phyloP scores from a whole-genome alignment of 2,113 vertebrate genomes.

The Orycteropus afer region DNA sequence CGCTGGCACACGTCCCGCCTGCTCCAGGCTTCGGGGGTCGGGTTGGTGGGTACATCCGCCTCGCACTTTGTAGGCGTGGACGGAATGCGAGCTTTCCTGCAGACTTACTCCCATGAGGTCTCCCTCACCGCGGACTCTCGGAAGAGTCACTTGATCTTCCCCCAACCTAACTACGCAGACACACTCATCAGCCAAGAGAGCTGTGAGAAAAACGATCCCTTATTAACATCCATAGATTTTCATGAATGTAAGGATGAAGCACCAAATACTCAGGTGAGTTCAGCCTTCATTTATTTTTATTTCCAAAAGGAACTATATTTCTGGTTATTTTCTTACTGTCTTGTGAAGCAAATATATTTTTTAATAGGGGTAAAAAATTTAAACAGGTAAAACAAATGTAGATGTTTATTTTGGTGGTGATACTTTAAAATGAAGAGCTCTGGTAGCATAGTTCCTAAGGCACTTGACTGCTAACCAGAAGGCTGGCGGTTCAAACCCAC shows the following conservation, averaged over 20 bases:
- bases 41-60: not conserved
- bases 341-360: conserved; percentile 12
- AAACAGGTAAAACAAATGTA: not conserved
- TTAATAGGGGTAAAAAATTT: not conserved
- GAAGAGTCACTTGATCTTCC: not conserved
- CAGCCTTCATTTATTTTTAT: not conserved
- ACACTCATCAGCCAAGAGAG: not conserved
- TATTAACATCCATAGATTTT: conserved; percentile 69
- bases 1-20: conserved; percentile 46
- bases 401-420: not conserved
- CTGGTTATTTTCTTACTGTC: not conserved
- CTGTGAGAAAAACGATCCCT: conserved; percentile 63
- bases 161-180: not conserved
- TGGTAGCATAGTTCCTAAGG: too few relatives aligned
- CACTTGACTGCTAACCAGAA: too few relatives aligned
- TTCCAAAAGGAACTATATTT: not conserved
- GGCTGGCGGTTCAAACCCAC: too few relatives aligned
- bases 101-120: not conserved
- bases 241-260: conserved; percentile 52
- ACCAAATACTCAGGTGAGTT: conserved; percentile 72
- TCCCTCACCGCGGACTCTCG: not conserved
- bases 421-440: conserved; percentile 38
- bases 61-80: conserved; percentile 68
- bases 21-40: not conserved
- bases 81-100: not conserved